Base-by-base conservation (phyloP, 2,888 invertebrate species). In the Lycaena phlaeas region DNA sequence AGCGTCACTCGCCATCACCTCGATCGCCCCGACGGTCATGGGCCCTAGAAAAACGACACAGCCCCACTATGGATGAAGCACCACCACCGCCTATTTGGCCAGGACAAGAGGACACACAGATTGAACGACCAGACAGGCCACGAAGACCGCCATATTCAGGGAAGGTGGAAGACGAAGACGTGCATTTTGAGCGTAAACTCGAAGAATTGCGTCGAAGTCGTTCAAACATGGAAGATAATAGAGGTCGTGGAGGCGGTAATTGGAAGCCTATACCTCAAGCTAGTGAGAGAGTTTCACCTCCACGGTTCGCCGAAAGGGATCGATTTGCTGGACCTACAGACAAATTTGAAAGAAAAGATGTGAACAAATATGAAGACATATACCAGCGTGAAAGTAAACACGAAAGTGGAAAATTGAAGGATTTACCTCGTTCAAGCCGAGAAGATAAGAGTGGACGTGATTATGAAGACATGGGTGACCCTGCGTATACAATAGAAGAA, bases 11-110 rank as follows among this genome's bases (percentile, higher is more conserved):
- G 0, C 71, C 69, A 0, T 77, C 78, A 0, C 72, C 77, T 1
- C 60, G 65, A 12, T 76, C 77, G 0, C 78, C 81, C 11, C 61
- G 78, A 2, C 74, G 82, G 2, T 79, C 81, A 1, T 82, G 81
- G 81, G 79, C 78, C 1, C 52, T 76, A 1, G 81, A 82, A 44
- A 81, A 78, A 48, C 69, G 78, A 2, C 55, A 61, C 39, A 77
- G 76, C 44, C 72, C 78, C 1, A 68, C 68, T 3, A 39, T 50
- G 2, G 51, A 52, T 3, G 69, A 72, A 14, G 66, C 75, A 1
- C 81, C 81, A 0, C 79, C 77, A 1, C 78, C 81, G 0, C 79
- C 81, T 0, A 31, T 53, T 2, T 79, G 79, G 81, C 77, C 79
- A 0, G 75, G 67, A 11, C 68, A 62, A 40, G 57, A 51, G 5